These are phyloP conservation scores for Philopotamus ludificatus DNA, from an alignment of 1,140 invertebrate species.

Conservation along the genomic window DNA sequence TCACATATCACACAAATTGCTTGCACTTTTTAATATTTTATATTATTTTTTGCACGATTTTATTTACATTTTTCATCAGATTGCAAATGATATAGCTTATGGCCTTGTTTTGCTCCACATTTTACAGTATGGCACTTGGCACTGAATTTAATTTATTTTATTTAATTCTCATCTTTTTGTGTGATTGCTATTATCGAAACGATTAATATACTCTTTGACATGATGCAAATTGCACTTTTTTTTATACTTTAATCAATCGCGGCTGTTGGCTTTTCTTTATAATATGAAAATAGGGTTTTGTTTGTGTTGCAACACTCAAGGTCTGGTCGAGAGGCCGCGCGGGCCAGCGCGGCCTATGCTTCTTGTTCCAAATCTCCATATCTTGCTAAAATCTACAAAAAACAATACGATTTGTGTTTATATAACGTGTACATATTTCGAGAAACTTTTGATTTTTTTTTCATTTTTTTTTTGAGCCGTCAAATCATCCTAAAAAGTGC, in stretches of 20 bases:
- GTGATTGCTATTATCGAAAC: slow-evolving; percentile 34
- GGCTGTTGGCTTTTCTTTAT: slow-evolving; percentile 23
- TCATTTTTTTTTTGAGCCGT: too few species aligned
- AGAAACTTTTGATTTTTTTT: too few species aligned
- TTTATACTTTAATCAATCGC: slow-evolving; percentile 19
- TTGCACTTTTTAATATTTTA: too few species aligned
- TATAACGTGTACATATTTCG: too few species aligned
- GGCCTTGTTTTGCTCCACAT: slow-evolving; percentile 37
- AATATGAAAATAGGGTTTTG: slow-evolving; percentile 26
- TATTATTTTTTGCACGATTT: slow-evolving; percentile 4
- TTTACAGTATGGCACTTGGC: slow-evolving; percentile 41
- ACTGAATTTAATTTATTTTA: slow-evolving; percentile 29
- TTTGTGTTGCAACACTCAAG: slow-evolving; percentile 29
- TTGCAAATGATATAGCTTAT: slow-evolving; percentile 18
- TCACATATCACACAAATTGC: too few species aligned
- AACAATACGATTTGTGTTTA: too few species aligned
- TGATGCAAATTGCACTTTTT: slow-evolving; percentile 14
- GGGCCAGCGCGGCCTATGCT: slow-evolving; percentile 41
- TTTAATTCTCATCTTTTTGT: slow-evolving; percentile 37
- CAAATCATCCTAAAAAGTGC: too few species aligned
- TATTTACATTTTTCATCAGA: background rate
- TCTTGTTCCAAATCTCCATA: slow-evolving; percentile 43
- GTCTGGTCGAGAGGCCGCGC: slow-evolving; percentile 42
- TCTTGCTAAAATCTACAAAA: slow-evolving; percentile 36
- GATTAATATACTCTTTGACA: slow-evolving; percentile 27